phyloP scores from a whole-genome alignment of 2,888 invertebrate species.

The Pteria penguin region DNA sequence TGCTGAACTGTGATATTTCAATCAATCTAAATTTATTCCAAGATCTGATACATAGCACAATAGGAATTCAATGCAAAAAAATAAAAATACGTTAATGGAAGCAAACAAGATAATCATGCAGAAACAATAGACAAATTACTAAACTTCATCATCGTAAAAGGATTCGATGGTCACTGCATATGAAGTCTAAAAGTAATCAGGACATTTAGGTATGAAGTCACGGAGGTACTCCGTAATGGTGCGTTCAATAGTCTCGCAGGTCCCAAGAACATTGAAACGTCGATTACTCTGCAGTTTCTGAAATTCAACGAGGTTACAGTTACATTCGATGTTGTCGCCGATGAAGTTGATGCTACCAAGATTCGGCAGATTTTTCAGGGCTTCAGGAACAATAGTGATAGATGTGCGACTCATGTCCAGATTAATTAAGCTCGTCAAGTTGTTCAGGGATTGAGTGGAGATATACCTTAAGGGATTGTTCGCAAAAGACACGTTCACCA shows the following conservation, averaged over 20 bases:
- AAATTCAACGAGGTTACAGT: conserved; percentile 52
- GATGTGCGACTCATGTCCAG: conserved; percentile 47
- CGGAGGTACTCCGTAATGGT: conserved; percentile 45
- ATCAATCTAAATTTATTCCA: too few relatives aligned
- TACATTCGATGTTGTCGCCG: conserved; percentile 48
- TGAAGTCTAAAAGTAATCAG: conserved; percentile 11
- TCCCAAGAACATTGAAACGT: conserved; percentile 33
- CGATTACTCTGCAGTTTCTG: conserved; percentile 25
- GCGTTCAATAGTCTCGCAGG: conserved; percentile 49
- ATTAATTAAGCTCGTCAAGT: conserved; percentile 22
- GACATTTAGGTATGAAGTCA: conserved; percentile 47
- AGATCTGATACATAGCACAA: too few relatives aligned
- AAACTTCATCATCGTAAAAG: too few relatives aligned
- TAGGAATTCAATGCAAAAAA: too few relatives aligned
- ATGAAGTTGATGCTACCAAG: conserved; percentile 21
- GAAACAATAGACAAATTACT: too few relatives aligned
- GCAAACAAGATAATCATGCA: too few relatives aligned
- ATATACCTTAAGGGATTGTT: conserved; percentile 52
- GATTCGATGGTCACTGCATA: not conserved
- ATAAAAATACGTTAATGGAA: too few relatives aligned
- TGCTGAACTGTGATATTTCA: too few relatives aligned
- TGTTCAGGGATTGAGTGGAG: conserved; percentile 40
- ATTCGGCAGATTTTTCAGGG: conserved; percentile 38
- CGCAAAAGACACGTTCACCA: conserved; percentile 39
- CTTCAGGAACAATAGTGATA: conserved; percentile 42